These are phyloP conservation scores for Bolinopsis microptera DNA, from an alignment of 37 sponge, comb jelly and placozoan genomes.

Conservation along the genomic window DNA sequence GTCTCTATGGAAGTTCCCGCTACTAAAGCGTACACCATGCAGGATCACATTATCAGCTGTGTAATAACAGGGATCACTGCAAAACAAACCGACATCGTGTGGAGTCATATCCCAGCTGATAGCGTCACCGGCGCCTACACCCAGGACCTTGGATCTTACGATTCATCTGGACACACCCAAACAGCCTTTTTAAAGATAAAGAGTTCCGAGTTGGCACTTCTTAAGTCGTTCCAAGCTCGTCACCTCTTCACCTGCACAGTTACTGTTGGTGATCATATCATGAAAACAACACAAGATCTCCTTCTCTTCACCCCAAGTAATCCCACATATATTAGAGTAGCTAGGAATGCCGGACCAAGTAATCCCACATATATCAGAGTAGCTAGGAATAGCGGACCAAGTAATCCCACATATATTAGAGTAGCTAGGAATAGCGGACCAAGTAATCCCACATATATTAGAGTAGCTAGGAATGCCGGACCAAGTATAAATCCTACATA, in stretches of 20 bases:
- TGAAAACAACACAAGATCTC: neutral
- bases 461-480: too few relatives aligned
- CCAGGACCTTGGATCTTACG: neutral
- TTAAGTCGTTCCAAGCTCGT: neutral
- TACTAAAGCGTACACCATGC: neutral
- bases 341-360: too few relatives aligned
- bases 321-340: too few relatives aligned
- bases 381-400: too few relatives aligned
- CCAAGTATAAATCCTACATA: too few relatives aligned
- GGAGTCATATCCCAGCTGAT: too few relatives aligned
- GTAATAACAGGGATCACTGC: neutral
- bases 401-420: too few relatives aligned
- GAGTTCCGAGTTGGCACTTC: neutral
- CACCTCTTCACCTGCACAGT: neutral
- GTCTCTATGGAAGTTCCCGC: too few relatives aligned
- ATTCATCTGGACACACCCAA: neutral
- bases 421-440: too few relatives aligned
- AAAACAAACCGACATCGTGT: neutral
- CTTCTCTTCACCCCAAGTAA: neutral
- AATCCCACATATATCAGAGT: too few relatives aligned
- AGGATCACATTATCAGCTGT: neutral
- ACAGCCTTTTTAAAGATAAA: neutral
- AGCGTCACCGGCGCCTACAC: neutral
- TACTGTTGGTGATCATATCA: neutral
- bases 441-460: too few relatives aligned